Evolutionary conservation across 1,140 invertebrate genomes (phyloP).

Genomic region (Cyrtorhinus lividipennis): DNA sequence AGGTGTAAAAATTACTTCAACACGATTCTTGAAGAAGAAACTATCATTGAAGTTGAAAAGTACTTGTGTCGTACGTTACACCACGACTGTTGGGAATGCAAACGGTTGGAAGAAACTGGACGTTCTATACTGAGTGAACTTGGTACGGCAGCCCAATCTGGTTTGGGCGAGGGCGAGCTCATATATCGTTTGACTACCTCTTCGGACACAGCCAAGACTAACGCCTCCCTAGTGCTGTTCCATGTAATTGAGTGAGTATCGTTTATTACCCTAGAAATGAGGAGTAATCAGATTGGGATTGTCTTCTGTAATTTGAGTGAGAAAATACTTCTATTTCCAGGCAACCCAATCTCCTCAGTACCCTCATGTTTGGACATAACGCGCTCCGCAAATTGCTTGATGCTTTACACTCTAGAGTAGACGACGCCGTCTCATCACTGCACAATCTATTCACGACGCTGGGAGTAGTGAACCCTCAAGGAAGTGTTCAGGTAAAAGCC

Average conservation of each 20-base stretch:
- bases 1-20: constrained; percentile 23
- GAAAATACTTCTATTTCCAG: constrained; percentile 20
- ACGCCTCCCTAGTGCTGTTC: constrained; percentile 20
- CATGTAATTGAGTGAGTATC: constrained; percentile 21
- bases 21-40: constrained; percentile 21
- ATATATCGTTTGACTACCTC: constrained; percentile 17
- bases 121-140: constrained; percentile 11
- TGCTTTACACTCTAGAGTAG: constrained; percentile 15
- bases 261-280: neutral
- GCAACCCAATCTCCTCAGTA: constrained; percentile 16
- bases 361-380: constrained; percentile 17
- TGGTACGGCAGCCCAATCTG: constrained; percentile 14
- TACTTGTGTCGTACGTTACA: constrained; percentile 18
- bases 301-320: too few relatives aligned
- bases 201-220: neutral
- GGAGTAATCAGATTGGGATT: neutral
- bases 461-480: constrained; percentile 17
- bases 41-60: constrained; percentile 17
- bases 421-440: constrained; percentile 19
- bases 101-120: constrained; percentile 11
- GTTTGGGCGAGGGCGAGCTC: constrained; percentile 23
- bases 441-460: constrained; percentile 20
- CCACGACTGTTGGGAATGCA: constrained; percentile 19
- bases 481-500: constrained; percentile 8
- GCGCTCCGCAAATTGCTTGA: constrained; percentile 14